Evolutionary conservation across 2,113 vertebrate species (phyloP).

Genomic region (Rhinichthys klamathensis): DNA sequence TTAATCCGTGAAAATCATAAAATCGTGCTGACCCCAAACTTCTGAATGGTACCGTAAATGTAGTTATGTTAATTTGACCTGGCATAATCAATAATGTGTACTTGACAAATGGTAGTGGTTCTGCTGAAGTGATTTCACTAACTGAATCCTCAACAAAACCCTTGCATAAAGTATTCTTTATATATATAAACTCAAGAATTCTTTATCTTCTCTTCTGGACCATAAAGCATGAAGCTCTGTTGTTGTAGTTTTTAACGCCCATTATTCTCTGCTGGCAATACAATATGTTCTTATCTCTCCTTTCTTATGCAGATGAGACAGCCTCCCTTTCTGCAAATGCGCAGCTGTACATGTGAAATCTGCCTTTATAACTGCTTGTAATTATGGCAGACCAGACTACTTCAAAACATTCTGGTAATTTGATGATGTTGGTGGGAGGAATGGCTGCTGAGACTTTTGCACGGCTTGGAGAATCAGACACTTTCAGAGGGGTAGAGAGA

Average conservation of each 20-base stretch:
- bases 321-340: slow-evolving; percentile 52
- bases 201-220: neutral
- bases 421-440: slow-evolving; percentile 44
- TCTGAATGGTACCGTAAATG: neutral
- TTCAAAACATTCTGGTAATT: slow-evolving; percentile 60
- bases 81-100: neutral
- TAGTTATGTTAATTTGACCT: neutral
- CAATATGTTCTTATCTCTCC: slow-evolving; percentile 60
- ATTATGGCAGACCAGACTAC: slow-evolving; percentile 63
- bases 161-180: neutral
- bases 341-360: slow-evolving; percentile 62
- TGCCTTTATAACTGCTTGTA: slow-evolving; percentile 61
- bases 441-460: slow-evolving; percentile 30
- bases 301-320: slow-evolving; percentile 66
- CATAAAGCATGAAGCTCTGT: slow-evolving; percentile 12
- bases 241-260: slow-evolving; percentile 45
- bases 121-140: neutral
- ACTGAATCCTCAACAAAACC: neutral
- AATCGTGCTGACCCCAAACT: neutral
- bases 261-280: slow-evolving; percentile 50
- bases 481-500: slow-evolving; percentile 1
- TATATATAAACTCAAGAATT: neutral
- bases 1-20: neutral
- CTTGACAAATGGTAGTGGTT: neutral
- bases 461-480: slow-evolving; percentile 34